phyloP scores from a whole-genome alignment of 2,888 invertebrate genomes.

The Celastrina argiolus region DNA sequence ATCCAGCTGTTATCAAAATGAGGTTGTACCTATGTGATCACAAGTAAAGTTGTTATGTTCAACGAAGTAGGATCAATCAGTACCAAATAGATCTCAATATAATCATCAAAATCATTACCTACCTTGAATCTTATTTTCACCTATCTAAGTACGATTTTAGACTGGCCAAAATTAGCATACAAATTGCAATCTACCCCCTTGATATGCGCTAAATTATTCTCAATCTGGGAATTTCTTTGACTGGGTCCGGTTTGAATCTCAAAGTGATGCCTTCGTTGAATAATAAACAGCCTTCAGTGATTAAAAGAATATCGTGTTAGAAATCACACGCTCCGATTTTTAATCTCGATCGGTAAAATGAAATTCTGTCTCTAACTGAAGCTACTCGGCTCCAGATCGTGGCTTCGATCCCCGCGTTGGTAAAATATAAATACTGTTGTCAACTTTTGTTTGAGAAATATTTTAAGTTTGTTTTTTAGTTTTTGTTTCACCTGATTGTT shows the following conservation, averaged over 20 bases:
- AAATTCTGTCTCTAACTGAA: no score
- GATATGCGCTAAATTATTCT: constrained; percentile 29
- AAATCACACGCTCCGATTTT: background rate
- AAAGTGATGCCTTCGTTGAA: constrained; percentile 29
- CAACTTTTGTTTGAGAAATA: no score
- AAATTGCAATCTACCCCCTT: constrained; percentile 31
- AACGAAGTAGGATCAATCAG: background rate
- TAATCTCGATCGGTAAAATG: background rate
- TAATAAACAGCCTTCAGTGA: constrained; percentile 8
- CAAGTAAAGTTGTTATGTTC: no score
- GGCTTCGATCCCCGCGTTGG: no score
- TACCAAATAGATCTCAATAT: background rate
- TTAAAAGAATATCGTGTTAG: background rate
- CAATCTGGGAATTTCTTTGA: constrained; percentile 33
- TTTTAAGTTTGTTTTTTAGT: no score
- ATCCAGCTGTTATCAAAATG: no score
- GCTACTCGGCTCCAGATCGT: no score
- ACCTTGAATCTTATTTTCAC: background rate
- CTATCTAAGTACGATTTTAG: background rate
- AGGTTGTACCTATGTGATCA: no score
- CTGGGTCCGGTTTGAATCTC: constrained; percentile 30
- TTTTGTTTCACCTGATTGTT: no score
- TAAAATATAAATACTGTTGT: no score
- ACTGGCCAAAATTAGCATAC: constrained; percentile 30
- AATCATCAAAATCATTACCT: background rate